Evolutionary conservation across 2,113 vertebrate genomes (phyloP), one percentile per base, ranked within the genome.

Genomic region (Numenius arquata): DNA sequence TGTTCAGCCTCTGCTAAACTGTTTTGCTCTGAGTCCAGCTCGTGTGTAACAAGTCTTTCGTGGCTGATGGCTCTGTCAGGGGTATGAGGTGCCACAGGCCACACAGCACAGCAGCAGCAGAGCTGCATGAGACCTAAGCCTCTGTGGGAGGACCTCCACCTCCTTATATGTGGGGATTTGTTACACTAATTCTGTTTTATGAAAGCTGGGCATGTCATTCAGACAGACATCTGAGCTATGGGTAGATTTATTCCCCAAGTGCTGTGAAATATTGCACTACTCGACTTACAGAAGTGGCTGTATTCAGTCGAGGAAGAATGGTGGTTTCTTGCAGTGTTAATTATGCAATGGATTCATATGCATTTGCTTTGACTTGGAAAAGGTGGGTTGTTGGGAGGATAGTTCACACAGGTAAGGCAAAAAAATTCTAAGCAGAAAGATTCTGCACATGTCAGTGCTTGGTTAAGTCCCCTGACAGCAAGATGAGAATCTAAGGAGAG

Each of bases 341-440:
- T 62, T 55, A 12, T 53, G 40, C 65, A 23, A 1, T 59, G 73
- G 22, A 36, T 92, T 77, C 25, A 2, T 34, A 3, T 6, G 8
- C 45, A 12, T 58, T 75, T 79, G 70, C 76, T 88, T 56, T 56
- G 52, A 30, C 76, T 93, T 84, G 83, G 90, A 70, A 85, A 48
- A 84, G 27, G 26, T 58, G 71, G 40, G 29, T 58, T 83, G 12
- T 41, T 50, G 40, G 27, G 58, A 53, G 56, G 21, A 5, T 70
- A 80, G 82, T 55, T 81, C 74, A 70, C 1, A 1, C 53, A 93
- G 95, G 77, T 94, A 71, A 89, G 47, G 70, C 70, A 76, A 92
- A 85, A 87, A 48, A 40, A 9, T 43, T 75, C 52, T 45, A n/a
- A 77, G 85, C 77, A 89, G 76, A 78, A 92, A 87, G 61, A 83